Evolutionary conservation across 2,113 vertebrate genomes (phyloP).

Genomic region (Nipponia nippon): DNA sequence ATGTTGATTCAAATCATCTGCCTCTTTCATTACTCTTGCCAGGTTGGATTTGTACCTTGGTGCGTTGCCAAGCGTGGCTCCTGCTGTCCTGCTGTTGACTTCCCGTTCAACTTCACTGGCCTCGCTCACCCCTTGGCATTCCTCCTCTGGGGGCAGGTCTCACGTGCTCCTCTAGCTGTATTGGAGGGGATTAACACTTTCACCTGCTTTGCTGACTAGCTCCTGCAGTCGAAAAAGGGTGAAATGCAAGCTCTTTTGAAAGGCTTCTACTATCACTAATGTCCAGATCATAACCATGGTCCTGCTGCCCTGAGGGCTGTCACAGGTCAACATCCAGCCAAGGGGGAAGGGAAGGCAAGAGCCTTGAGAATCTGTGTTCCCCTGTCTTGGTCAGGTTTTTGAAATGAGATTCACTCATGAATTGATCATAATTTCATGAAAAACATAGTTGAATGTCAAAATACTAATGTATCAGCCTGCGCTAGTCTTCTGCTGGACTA

Average conservation of each 20-base stretch:
- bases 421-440: not conserved
- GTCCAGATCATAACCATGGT: not conserved
- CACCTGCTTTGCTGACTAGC: not conserved
- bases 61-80: not conserved
- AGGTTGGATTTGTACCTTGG: not conserved
- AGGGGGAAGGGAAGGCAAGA: not conserved
- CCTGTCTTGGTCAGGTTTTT: not conserved
- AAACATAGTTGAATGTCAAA: not conserved
- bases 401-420: not conserved
- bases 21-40: not conserved
- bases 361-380: not conserved
- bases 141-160: not conserved
- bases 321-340: not conserved
- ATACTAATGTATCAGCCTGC: not conserved
- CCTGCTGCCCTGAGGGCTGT: not conserved
- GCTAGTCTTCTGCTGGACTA: not conserved
- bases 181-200: not conserved
- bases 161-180: not conserved
- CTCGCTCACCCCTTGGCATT: fast-evolving
- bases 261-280: fast-evolving
- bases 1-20: not conserved
- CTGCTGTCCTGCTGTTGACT: not conserved
- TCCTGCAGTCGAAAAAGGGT: not conserved
- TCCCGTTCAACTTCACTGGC: not conserved
- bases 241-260: not conserved